Percentiles rank a stretch among this genome's conserved stretches.
phyloP scores from a whole-genome alignment of 2,888 invertebrate genomes.

The Nudaria mundana region DNA sequence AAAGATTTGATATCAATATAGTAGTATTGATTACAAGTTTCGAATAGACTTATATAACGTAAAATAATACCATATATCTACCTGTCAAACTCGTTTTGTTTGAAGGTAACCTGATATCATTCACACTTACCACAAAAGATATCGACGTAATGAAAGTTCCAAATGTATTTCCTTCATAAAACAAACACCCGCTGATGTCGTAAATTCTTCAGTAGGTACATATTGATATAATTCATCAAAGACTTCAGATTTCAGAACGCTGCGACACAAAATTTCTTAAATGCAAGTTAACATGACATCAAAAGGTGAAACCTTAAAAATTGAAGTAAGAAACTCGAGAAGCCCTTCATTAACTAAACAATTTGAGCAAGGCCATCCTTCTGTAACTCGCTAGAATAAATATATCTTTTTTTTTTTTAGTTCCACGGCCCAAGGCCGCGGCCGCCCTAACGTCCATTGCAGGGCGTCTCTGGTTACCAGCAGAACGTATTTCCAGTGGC shows the following conservation, averaged over 20 bases:
- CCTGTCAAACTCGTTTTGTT: neutral
- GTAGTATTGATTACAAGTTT: neutral
- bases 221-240: conserved; percentile 16
- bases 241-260: too few relatives aligned
- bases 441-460: too few relatives aligned
- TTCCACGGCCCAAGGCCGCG: too few relatives aligned
- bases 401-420: too few relatives aligned
- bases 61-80: neutral
- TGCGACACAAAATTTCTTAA: conserved; percentile 29
- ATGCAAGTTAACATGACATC: conserved; percentile 45
- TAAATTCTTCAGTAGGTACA: conserved; percentile 24
- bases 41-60: neutral
- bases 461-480: too few relatives aligned
- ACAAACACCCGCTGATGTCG: conserved; percentile 19
- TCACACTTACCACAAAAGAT: neutral
- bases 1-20: neutral
- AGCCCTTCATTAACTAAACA: conserved; percentile 20
- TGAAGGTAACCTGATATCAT: neutral
- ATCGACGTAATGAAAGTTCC: neutral
- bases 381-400: too few relatives aligned
- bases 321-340: conserved; percentile 40
- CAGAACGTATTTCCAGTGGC: too few relatives aligned
- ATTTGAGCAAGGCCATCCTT: neutral
- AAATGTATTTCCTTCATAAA: conserved; percentile 12
- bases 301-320: conserved; percentile 52